Conservation (phyloP, 1,140 invertebrate species). For the Ganaspis sp. region DNA sequence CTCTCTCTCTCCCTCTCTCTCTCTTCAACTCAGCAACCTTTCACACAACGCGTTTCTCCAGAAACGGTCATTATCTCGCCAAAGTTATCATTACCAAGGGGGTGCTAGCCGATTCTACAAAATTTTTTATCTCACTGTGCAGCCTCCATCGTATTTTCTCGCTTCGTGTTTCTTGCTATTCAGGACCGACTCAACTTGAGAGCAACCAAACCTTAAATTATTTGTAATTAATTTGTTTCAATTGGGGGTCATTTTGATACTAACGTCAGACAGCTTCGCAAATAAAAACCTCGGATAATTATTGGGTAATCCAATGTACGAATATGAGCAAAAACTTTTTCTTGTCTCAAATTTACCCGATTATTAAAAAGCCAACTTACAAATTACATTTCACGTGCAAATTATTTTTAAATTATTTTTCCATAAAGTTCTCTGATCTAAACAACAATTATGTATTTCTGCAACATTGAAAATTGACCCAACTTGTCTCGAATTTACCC, state of each 20-base stretch:
- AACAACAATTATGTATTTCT: too few species aligned
- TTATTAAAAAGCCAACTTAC: too few species aligned
- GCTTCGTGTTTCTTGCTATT: constrained; percentile 41
- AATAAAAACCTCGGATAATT: not conserved
- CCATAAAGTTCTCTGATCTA: too few species aligned
- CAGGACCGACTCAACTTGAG: not conserved
- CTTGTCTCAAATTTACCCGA: not conserved
- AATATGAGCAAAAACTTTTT: too few species aligned
- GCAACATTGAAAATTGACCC: too few species aligned
- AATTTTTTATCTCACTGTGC: constrained; percentile 61
- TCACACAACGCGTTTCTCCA: constrained; percentile 46
- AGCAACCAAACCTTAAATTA: constrained; percentile 28
- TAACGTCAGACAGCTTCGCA: not conserved
- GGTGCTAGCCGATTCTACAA: constrained; percentile 61
- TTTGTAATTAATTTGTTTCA: constrained; percentile 37
- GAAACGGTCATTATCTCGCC: constrained; percentile 67
- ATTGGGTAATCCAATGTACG: too few species aligned
- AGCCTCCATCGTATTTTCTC: constrained; percentile 47
- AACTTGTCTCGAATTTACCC: too few species aligned
- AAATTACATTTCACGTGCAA: too few species aligned
- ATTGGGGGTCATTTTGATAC: constrained; percentile 42
- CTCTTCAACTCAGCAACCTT: constrained; percentile 35
- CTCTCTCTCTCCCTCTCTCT: constrained; percentile 36
- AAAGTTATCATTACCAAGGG: constrained; percentile 69
- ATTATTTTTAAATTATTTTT: too few species aligned